These are phyloP conservation scores for Paralvinella palmiformis DNA, from an alignment of 1,140 invertebrate species.

Conservation along the genomic window DNA sequence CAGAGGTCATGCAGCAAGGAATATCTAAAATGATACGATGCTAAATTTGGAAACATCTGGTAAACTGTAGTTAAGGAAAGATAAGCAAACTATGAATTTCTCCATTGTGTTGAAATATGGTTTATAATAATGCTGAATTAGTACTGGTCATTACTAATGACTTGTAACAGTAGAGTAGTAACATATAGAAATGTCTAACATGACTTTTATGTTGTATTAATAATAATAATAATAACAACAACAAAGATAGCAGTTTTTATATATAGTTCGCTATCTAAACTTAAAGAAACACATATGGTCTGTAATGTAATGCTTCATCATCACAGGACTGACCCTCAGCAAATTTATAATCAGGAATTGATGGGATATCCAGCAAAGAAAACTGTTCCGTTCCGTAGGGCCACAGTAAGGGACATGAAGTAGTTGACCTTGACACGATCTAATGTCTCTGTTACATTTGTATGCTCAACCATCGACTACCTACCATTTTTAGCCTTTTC, in stretches of 20 bases:
- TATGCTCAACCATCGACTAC: slow-evolving; percentile 47
- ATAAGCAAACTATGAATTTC: neutral
- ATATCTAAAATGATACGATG: neutral
- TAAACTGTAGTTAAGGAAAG: neutral
- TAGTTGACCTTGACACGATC: neutral
- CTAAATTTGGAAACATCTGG: too few relatives aligned
- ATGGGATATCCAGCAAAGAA: neutral
- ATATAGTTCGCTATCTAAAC: too few relatives aligned
- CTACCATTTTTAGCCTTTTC: slow-evolving; percentile 45
- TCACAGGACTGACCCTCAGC: neutral
- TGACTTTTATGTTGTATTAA: too few relatives aligned
- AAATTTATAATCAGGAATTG: neutral
- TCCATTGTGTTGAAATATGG: neutral
- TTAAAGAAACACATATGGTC: too few relatives aligned
- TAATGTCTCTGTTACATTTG: neutral
- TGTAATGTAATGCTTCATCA: too few relatives aligned
- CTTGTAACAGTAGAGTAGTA: neutral
- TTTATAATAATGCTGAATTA: neutral
- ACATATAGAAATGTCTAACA: too few relatives aligned
- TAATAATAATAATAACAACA: too few relatives aligned
- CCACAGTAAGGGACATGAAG: neutral
- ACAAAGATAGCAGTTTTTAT: too few relatives aligned
- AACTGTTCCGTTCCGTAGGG: neutral
- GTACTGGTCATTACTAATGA: neutral
- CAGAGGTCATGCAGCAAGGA: neutral